Conservation (phyloP, 2,888 invertebrate species). For the Harpagoxenus sublaevis region DNA sequence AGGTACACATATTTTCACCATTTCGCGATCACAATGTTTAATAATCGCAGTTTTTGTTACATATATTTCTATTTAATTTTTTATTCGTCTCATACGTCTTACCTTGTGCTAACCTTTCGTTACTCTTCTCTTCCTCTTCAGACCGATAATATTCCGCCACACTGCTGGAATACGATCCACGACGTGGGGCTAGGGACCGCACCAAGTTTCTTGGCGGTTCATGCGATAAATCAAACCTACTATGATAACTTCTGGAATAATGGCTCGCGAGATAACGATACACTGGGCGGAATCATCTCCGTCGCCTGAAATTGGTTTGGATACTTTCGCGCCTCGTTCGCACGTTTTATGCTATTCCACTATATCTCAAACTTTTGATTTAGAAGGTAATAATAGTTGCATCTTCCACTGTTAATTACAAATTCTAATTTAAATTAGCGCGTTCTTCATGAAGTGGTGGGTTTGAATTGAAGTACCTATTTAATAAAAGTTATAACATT, state of each 20-base stretch:
- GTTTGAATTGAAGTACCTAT: background rate
- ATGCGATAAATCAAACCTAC: conserved; percentile 77
- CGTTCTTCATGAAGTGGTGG: background rate
- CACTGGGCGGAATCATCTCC: conserved; percentile 64
- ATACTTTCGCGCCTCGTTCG: conserved; percentile 57
- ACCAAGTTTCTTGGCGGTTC: conserved; percentile 70
- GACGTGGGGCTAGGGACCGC: conserved; percentile 47
- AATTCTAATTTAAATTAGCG: conserved; percentile 17
- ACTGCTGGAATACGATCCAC: conserved; percentile 58
- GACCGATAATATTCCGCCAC: conserved; percentile 58
- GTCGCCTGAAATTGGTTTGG: conserved; percentile 61
- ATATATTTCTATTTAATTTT: background rate
- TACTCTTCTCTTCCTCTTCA: conserved; percentile 39
- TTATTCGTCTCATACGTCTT: background rate
- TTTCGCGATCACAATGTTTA: background rate
- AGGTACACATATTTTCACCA: background rate
- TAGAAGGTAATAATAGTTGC: conserved; percentile 33
- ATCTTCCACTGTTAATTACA: conserved; percentile 20
- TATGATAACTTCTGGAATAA: conserved; percentile 78
- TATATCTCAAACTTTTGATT: conserved; percentile 42
- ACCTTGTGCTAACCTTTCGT: conserved; percentile 14
- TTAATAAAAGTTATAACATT: background rate
- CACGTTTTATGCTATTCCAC: conserved; percentile 46
- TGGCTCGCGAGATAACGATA: conserved; percentile 78
- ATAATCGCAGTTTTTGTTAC: background rate